Evolutionary conservation across 2,113 vertebrate genomes (phyloP), one percentile per base, ranked within the genome.

Genomic region (Erythrolamprus reginae): DNA sequence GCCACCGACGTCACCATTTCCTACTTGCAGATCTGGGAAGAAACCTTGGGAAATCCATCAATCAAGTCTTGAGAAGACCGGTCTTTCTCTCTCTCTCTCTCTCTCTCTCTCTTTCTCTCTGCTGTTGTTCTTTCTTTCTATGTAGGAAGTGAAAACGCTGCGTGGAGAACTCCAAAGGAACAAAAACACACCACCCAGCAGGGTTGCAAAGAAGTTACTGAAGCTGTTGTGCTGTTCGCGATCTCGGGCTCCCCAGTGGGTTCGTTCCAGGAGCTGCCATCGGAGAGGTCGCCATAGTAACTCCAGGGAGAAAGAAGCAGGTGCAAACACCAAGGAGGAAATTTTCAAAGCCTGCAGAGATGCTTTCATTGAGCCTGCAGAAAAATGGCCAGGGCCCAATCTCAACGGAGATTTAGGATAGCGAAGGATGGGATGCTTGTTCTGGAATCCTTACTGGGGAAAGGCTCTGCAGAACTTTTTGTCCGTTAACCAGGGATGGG

Each of bases 241-340:
- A 70, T 86, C 23, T 92, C 4, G 89, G 89, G 38, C 3, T 91
- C 96, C 93, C 95, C 95, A 96, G 94, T 93, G 97, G 96, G 93
- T 89, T 95, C 94, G 88, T 94, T 93, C 89, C 83, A 93, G 95
- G 24, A 19, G 93, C 93, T 93, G 95, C 95, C 96, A 96, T 96
- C 95, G 95, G 97, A 97, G 96, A 96, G 93, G 94, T 96, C 96
- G 95, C 97, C 96, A 96, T 96, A 94, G 97, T 96, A 98, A 98
- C 97, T 92, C 58, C 12, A 15, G 26, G 61, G 87, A 89, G 77
- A 61, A 85, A 92, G 92, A 86, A 93, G 96, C 94, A 96, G 94
- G 65, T 85, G 89, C 90, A 92, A 88, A 53, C 93, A 94, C 94
- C 92, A 90, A 89, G n/a, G 93, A 88, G 89, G 93, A 86, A 6